phyloP scores from a whole-genome alignment of 2,113 vertebrate genomes.

The Oncorhynchus nerka region DNA sequence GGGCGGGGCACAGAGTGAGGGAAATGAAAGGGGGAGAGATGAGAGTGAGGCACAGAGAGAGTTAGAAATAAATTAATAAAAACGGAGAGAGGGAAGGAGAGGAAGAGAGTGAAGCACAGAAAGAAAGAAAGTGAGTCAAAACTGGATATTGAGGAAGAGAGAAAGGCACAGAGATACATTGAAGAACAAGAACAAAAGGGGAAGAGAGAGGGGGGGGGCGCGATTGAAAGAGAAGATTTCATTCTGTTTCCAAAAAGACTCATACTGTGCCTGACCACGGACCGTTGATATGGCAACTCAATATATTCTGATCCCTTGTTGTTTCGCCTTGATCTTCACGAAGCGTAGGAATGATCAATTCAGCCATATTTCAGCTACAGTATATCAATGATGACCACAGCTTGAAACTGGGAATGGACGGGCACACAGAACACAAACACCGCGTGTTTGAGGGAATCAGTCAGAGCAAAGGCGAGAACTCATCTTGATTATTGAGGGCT shows the following conservation, averaged over 20 bases:
- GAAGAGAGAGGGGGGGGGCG: slow-evolving; percentile 2
- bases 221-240: neutral
- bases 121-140: neutral
- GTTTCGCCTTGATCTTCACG: neutral
- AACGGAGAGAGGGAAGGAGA: slow-evolving; percentile 27
- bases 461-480: too few species aligned
- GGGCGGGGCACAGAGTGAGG: too few species aligned
- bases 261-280: slow-evolving; percentile 1
- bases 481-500: too few species aligned
- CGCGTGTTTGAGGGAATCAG: too few species aligned
- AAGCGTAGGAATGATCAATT: neutral
- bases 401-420: slow-evolving; percentile 8
- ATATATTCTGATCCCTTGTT: slow-evolving; percentile 5
- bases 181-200: neutral
- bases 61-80: neutral
- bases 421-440: slow-evolving; percentile 1
- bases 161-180: neutral
- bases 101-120: too few species aligned
- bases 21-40: neutral
- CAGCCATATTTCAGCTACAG: neutral
- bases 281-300: slow-evolving; percentile 33
- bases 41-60: slow-evolving; percentile 7
- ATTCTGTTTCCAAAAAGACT: too few species aligned
- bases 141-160: neutral
- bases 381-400: neutral